These are phyloP conservation scores for Saguinus imperator DNA, from an alignment of 2,113 vertebrate genomes.

Conservation along the genomic window DNA sequence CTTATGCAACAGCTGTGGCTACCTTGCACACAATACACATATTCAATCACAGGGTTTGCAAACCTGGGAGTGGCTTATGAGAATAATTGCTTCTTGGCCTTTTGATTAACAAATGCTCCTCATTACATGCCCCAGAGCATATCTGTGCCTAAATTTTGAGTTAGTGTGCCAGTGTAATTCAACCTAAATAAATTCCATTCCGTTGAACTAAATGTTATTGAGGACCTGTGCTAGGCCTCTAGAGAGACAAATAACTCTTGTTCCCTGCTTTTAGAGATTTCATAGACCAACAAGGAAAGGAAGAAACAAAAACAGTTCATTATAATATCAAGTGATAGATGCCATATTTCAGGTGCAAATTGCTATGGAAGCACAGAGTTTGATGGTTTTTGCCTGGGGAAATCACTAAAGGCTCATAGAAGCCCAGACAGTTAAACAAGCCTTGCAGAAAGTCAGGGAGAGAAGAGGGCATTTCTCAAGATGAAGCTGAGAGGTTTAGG, in stretches of 20 bases:
- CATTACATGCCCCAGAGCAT: neutral
- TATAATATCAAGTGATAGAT: neutral
- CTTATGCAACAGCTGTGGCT: neutral
- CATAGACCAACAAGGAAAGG: neutral
- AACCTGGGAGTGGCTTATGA: neutral
- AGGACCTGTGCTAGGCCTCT: neutral
- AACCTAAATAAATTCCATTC: slow-evolving; percentile 16
- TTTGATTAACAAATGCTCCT: slow-evolving; percentile 15
- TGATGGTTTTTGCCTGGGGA: neutral
- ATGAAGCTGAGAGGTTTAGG: neutral
- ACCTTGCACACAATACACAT: neutral
- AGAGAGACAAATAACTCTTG: neutral
- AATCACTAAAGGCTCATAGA: neutral
- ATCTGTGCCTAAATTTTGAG: neutral
- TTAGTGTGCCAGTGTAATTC: neutral
- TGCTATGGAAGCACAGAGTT: neutral
- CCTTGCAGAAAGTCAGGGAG: neutral
- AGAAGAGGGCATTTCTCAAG: neutral
- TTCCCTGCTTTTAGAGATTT: neutral
- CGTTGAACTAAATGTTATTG: neutral
- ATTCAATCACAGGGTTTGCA: neutral
- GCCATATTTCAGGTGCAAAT: neutral
- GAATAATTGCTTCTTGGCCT: neutral
- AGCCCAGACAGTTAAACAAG: neutral
- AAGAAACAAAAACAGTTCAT: neutral